phyloP scores from a whole-genome alignment of 2,113 vertebrate genomes.

The Cygnus atratus region DNA sequence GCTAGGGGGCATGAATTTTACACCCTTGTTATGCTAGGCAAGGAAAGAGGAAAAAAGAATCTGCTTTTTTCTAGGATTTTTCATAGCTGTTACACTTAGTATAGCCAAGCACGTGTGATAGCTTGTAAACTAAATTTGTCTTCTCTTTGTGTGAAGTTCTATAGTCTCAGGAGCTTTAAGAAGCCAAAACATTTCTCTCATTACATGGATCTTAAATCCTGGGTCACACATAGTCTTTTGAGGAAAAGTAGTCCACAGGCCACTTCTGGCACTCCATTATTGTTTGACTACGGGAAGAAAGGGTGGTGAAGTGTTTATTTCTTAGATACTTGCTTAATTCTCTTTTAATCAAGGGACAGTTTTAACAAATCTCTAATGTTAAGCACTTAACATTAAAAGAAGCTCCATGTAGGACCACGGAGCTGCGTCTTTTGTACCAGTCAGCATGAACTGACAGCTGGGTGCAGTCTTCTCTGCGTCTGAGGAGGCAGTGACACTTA shows the following conservation, averaged over 20 bases:
- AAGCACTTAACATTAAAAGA: neutral
- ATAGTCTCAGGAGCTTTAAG: neutral
- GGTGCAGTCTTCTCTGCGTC: neutral
- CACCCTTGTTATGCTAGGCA: neutral
- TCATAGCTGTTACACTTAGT: neutral
- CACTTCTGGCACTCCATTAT: neutral
- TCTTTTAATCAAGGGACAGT: neutral
- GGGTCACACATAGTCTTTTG: neutral
- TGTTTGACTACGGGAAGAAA: neutral
- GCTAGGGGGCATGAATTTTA: constrained; percentile 23
- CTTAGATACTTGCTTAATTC: neutral
- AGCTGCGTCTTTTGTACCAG: neutral
- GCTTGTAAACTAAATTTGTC: neutral
- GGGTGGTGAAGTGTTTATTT: neutral
- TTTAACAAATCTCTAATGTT: neutral
- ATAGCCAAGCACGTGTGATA: neutral
- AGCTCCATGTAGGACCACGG: neutral
- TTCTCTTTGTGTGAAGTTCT: neutral
- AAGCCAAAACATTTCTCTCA: neutral
- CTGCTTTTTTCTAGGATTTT: neutral
- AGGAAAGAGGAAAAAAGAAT: neutral
- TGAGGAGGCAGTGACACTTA: neutral
- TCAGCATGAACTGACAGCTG: neutral
- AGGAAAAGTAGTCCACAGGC: neutral
- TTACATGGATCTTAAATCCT: neutral